phyloP scores from a whole-genome alignment of 1,140 invertebrate genomes.

The Drosophila truncata region DNA sequence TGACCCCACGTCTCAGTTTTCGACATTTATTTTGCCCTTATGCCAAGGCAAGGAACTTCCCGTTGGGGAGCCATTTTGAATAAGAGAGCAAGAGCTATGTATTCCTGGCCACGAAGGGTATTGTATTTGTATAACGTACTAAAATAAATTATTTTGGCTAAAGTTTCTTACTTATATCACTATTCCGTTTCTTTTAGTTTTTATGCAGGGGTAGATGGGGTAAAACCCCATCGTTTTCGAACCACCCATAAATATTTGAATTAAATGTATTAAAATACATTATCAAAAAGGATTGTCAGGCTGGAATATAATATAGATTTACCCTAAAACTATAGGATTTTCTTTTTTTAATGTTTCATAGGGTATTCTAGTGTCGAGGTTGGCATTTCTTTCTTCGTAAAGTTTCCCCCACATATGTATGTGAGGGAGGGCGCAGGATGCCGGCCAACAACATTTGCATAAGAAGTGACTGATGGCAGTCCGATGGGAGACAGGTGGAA shows the following conservation, averaged over 20 bases:
- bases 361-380: constrained; percentile 10
- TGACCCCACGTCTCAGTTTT: constrained; percentile 58
- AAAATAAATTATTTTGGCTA: constrained; percentile 7
- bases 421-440: constrained; percentile 11
- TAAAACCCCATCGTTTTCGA: too few relatives aligned
- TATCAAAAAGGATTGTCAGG: too few relatives aligned
- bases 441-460: constrained; percentile 60
- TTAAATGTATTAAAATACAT: neutral
- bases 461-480: constrained; percentile 56
- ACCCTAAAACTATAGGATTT: too few relatives aligned
- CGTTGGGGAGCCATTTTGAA: constrained; percentile 43
- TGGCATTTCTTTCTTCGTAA: neutral
- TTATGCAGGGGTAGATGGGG: too few relatives aligned
- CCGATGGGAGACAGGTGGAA: constrained; percentile 55
- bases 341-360: neutral
- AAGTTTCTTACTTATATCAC: constrained; percentile 4
- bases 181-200: neutral
- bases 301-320: too few relatives aligned
- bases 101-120: constrained; percentile 23
- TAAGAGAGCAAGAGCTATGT: constrained; percentile 39
- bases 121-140: neutral
- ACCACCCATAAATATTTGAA: too few relatives aligned
- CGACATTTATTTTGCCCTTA: constrained; percentile 41
- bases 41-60: constrained; percentile 22
- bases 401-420: constrained; percentile 7